Evolutionary conservation across 2,113 vertebrate species (phyloP).

Genomic region (Mus spicilegus): DNA sequence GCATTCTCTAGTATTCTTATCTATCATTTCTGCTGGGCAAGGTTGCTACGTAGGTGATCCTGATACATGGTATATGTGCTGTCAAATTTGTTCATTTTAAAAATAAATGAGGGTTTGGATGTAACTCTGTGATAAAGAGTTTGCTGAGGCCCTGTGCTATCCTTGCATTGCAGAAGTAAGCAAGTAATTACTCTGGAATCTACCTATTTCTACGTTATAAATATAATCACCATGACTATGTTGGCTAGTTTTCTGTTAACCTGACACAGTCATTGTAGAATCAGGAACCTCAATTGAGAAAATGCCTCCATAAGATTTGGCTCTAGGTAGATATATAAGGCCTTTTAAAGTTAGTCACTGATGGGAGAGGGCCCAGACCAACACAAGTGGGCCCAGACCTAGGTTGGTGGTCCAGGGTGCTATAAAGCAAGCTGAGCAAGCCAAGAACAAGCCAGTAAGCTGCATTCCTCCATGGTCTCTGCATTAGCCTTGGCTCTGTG

Average conservation of each 20-base stretch:
- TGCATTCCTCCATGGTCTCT: neutral
- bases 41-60: neutral
- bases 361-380: neutral
- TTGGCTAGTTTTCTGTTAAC: neutral
- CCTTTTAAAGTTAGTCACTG: neutral
- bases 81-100: neutral
- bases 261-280: neutral
- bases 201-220: neutral
- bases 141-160: neutral
- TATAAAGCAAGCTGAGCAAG: neutral
- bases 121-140: neutral
- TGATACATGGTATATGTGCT: neutral
- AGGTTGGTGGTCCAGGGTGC: neutral
- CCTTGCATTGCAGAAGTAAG: neutral
- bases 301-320: neutral
- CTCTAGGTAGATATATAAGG: neutral
- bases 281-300: neutral
- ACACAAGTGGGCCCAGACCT: no score
- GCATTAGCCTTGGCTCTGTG: no score
- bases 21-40: neutral
- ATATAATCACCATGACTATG: neutral
- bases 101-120: neutral
- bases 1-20: neutral
- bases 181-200: neutral
- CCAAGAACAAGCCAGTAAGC: neutral